Evolutionary conservation across 2,113 vertebrate species (phyloP).

Genomic region (Zootoca vivipara): DNA sequence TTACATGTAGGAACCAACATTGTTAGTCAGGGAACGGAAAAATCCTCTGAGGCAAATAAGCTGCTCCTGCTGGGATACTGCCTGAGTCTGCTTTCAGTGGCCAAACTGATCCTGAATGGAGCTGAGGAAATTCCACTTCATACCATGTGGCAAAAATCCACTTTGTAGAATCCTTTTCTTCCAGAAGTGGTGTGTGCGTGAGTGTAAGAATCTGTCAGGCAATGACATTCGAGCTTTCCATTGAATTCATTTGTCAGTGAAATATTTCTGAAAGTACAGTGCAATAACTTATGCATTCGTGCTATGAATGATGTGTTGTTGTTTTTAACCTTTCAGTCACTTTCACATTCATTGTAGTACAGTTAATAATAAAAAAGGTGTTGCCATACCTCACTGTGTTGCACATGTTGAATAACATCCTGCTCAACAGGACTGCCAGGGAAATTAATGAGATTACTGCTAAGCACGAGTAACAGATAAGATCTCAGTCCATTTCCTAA

Average conservation of each 20-base stretch:
- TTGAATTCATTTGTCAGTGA: not conserved
- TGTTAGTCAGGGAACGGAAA: not conserved
- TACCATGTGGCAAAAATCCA: not conserved
- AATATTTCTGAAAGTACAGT: not conserved
- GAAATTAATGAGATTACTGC: conserved; percentile 6
- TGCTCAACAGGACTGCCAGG: fast-evolving
- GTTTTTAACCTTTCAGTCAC: not conserved
- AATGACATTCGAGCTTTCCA: not conserved
- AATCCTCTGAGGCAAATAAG: not conserved
- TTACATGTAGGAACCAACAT: not conserved
- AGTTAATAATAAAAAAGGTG: not conserved
- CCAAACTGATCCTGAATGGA: not conserved
- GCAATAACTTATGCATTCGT: not conserved
- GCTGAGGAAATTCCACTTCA: not conserved
- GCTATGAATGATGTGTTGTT: not conserved
- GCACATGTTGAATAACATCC: not conserved
- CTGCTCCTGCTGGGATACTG: not conserved
- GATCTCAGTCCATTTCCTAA: not conserved
- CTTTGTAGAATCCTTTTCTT: conserved; percentile 1
- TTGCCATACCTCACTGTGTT: not conserved
- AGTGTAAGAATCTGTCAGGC: not conserved
- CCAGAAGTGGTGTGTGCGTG: not conserved
- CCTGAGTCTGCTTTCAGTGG: not conserved
- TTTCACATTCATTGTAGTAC: not conserved
- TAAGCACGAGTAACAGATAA: not conserved